Base-by-base conservation (phyloP, 2,888 invertebrate species). In the Callimorpha dominula region DNA sequence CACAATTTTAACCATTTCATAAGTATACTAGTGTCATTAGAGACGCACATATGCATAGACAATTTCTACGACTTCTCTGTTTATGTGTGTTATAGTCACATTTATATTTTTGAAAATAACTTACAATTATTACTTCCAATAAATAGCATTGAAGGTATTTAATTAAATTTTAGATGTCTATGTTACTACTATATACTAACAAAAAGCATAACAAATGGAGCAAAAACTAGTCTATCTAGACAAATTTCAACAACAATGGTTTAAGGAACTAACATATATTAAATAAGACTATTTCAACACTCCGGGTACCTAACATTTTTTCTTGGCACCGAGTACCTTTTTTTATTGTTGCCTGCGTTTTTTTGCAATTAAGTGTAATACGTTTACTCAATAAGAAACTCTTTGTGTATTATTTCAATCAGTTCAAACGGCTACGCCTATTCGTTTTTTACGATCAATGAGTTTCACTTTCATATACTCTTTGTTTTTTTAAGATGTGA, bases 1-100 rank as follows among this genome's bases (percentile, higher is more conserved):
- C 85, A 86, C 85, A 82, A 86, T 85, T 87, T 85, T 85, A 88
- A 86, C 81, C 83, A 85, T 88, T 88, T 87, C 87, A 87, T 88
- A 87, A 86, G 86, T 85, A 81, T 81, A 81, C 81, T 77, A 81
- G 86, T 86, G 83, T 87, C 88, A 86, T 85, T 85, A 83, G 79
- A 72, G 72, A 54, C 78, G 77, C 79, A 78, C 81, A 81, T 77
- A 79, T 75, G 57, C 42, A 79, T 65, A 74, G n/a, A 1, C 7
- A n/a, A 67, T 73, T 68, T 76, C 77, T 80, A 77, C 73, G 50
- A 76, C 68, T 79, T 68, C 71, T 50, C 68, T 80, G 60, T 78
- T 57, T 14, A 71, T 74, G 15, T 73, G 65, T 73, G 62, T 67
- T 74, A 72, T 54, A 65, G 49, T 52, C n/a, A 42, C 15, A 20